phyloP scores from a whole-genome alignment of 2,113 vertebrate species.

The Sinocyclocheilus anshuiensis region DNA sequence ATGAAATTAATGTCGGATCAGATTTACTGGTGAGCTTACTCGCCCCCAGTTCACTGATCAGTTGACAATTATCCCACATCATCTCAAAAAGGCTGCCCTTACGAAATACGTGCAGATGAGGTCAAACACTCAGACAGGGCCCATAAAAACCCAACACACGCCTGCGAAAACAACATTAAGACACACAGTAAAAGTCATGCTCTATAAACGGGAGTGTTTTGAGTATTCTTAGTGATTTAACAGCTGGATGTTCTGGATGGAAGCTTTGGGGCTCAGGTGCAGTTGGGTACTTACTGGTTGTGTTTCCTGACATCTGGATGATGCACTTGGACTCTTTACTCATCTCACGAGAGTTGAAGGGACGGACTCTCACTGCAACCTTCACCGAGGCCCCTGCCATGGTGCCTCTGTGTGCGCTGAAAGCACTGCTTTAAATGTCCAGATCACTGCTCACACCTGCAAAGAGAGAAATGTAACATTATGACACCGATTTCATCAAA shows the following conservation, averaged over 20 bases:
- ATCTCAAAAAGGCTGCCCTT: slow-evolving; percentile 43
- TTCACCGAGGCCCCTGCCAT: slow-evolving; percentile 98
- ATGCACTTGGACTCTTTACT: slow-evolving; percentile 95
- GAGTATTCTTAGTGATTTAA: neutral
- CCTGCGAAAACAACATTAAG: neutral
- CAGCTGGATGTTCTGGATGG: neutral
- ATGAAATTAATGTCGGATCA: slow-evolving; percentile 50
- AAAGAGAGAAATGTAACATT: neutral
- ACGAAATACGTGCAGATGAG: slow-evolving; percentile 33
- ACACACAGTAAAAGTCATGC: neutral
- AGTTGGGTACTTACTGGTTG: slow-evolving; percentile 88
- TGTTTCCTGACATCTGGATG: slow-evolving; percentile 97
- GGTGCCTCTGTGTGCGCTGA: slow-evolving; percentile 55
- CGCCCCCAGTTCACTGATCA: slow-evolving; percentile 26
- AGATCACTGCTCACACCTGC: slow-evolving; percentile 42
- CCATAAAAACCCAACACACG: neutral
- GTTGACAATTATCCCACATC: slow-evolving; percentile 30
- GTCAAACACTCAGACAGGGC: slow-evolving; percentile 4
- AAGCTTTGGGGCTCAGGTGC: neutral
- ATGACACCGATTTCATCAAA: neutral
- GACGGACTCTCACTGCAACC: slow-evolving; percentile 96
- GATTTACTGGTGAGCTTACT: slow-evolving; percentile 47
- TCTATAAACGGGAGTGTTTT: neutral
- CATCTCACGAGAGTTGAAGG: slow-evolving; percentile 96
- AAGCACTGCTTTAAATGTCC: slow-evolving; percentile 44